These are phyloP conservation scores for Drosophila helvetica DNA, from an alignment of 2,888 invertebrate genomes.

Conservation along the genomic window DNA sequence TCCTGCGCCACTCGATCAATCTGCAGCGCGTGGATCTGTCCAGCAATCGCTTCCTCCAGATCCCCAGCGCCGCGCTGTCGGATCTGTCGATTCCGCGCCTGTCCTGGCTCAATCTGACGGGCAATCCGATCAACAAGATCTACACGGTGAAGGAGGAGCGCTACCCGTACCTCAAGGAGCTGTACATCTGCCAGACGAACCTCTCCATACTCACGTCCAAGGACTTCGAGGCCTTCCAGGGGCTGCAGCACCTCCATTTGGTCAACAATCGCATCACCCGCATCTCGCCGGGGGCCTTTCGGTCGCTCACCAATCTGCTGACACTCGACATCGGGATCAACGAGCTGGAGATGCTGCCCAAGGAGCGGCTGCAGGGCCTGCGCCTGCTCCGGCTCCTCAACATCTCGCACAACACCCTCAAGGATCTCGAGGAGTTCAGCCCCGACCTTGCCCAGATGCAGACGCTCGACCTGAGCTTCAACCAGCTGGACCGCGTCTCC, in stretches of 20 bases:
- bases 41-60: slow-evolving; percentile 90
- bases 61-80: slow-evolving; percentile 90
- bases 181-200: slow-evolving; percentile 91
- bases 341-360: slow-evolving; percentile 91
- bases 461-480: slow-evolving; percentile 92
- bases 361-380: slow-evolving; percentile 92
- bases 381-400: slow-evolving; percentile 90
- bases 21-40: slow-evolving; percentile 91
- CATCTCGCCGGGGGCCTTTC: slow-evolving; percentile 93
- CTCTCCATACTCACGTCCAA: slow-evolving; percentile 92
- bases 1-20: slow-evolving; percentile 89
- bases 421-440: slow-evolving; percentile 92
- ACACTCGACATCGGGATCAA: slow-evolving; percentile 93
- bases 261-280: slow-evolving; percentile 90
- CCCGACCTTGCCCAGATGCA: slow-evolving; percentile 90
- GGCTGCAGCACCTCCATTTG: slow-evolving; percentile 90
- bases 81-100: slow-evolving; percentile 89
- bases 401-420: slow-evolving; percentile 92
- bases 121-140: slow-evolving; percentile 91
- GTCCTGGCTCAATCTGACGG: slow-evolving; percentile 91
- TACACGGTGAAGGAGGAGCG: slow-evolving; percentile 88
- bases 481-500: slow-evolving; percentile 91
- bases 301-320: slow-evolving; percentile 89
- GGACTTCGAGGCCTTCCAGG: slow-evolving; percentile 93
- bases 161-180: slow-evolving; percentile 91